phyloP scores from a whole-genome alignment of 92 coral and sea anemone species.

The Paragorgia papillata region DNA sequence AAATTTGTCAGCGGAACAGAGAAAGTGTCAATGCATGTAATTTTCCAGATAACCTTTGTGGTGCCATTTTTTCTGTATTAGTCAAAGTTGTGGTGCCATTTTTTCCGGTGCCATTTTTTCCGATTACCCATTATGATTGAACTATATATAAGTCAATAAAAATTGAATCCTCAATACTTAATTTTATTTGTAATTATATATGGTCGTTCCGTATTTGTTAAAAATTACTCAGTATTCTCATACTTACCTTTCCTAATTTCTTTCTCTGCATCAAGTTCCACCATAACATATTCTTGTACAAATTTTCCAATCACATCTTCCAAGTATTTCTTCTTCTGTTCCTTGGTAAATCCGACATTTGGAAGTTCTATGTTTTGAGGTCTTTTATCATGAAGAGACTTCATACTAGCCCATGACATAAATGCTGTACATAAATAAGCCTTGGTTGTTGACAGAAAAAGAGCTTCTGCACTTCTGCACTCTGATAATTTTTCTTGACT shows the following conservation, averaged over 20 bases:
- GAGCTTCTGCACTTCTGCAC: conserved; percentile 47
- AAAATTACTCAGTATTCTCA: no score
- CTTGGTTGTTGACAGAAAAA: conserved; percentile 55
- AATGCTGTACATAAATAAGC: conserved; percentile 59
- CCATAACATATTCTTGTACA: conserved; percentile 61
- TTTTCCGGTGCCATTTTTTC: no score
- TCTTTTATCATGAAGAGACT: conserved; percentile 28
- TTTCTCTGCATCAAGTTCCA: conserved; percentile 59
- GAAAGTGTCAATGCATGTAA: no score
- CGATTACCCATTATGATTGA: no score
- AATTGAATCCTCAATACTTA: no score
- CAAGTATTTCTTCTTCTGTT: conserved; percentile 3
- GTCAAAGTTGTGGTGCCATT: no score
- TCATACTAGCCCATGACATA: conserved; percentile 56
- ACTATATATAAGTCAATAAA: no score
- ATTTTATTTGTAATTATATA: no score
- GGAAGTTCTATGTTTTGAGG: conserved; percentile 1
- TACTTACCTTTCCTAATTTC: not conserved
- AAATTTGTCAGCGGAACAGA: no score
- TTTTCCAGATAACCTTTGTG: no score
- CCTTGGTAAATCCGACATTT: not conserved
- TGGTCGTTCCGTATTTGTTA: no score
- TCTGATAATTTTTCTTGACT: conserved; percentile 53
- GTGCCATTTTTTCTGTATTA: no score
- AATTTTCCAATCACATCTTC: conserved; percentile 41